Percentiles rank a stretch among this genome's conserved stretches.
phyloP scores from a whole-genome alignment of 2,113 vertebrate species.

The Fulmarus glacialis region DNA sequence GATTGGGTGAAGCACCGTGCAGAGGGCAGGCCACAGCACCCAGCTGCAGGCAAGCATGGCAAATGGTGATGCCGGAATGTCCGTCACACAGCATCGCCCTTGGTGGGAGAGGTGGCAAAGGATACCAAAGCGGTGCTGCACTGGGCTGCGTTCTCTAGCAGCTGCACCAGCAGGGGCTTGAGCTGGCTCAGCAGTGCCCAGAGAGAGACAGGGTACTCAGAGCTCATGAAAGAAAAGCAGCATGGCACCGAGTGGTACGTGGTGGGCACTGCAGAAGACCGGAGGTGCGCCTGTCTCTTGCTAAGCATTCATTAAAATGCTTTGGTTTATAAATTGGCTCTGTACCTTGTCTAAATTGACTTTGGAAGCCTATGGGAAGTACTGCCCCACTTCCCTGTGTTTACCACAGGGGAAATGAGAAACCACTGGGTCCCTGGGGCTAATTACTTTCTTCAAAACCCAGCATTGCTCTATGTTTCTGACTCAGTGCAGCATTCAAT shows the following conservation, averaged over 20 bases:
- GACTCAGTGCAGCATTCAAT: conserved; percentile 27
- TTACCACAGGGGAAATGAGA: conserved; percentile 36
- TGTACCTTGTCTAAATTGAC: not conserved
- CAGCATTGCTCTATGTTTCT: conserved; percentile 20
- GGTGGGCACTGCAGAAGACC: not conserved
- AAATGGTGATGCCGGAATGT: not conserved
- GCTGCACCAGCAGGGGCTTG: not conserved
- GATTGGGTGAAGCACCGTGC: not conserved
- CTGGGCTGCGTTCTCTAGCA: not conserved
- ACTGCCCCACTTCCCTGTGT: not conserved
- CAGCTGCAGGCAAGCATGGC: not conserved
- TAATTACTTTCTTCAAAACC: conserved; percentile 46
- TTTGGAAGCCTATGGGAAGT: conserved; percentile 10
- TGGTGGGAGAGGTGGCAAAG: not conserved
- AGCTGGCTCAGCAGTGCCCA: not conserved
- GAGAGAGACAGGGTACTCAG: not conserved
- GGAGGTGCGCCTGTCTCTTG: not conserved
- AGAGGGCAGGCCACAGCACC: not conserved
- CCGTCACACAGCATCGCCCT: not conserved
- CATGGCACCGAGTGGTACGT: not conserved
- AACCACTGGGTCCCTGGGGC: not conserved
- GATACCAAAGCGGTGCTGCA: not conserved
- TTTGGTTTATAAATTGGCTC: not conserved
- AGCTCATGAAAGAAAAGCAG: not conserved
- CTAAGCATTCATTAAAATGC: not conserved